Base-by-base conservation (phyloP, 2,888 invertebrate species). In the Hipparchia sbordonii region DNA sequence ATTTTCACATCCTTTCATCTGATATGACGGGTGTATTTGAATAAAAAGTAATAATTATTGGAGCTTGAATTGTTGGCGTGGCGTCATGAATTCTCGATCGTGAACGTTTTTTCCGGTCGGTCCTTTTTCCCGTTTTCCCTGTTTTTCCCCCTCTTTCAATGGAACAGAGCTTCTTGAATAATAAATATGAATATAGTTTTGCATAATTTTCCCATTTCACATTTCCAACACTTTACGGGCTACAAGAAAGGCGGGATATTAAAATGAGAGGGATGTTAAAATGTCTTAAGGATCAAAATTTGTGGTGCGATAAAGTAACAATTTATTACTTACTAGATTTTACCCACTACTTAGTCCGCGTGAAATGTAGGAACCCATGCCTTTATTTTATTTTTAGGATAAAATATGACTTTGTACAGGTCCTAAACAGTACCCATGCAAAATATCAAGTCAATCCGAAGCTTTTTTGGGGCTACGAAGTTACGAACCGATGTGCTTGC, bases 111-210 rank as follows among this genome's bases (percentile, higher is more conserved):
- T 13, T 63, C 63, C 48, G 7, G 13, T 23, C 48, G 7, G 4
- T 52, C 10, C 10, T 33, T 33, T 65, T 52, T 33, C n/a, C 10
- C 46, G 57, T 60, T 48, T 51, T 52, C 12, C 10, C 48, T 7
- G 2, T 23, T 59, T 62, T 62, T 48, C 48, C 13, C 52, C 52
- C 10, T 23, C 33, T 65, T 65, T 33, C 51, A 65, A 52, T 52
- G 65, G 33, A 12, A 52, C 33, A 2, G 23, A 51, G 65, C 65
- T 52, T 6, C 23, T 33, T 65, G 52, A 65, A 67, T 56, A 67
- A 56, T 67, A 67, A 67, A 54, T 52, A 66, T 54, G 52, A 66
- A 54, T 52, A 66, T 52, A 54, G 54, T 54, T 66, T 52, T 66
- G 54, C 52, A 66, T 66, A 54, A 39, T 39, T 12, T 10, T 10